Percentiles rank a stretch among this genome's conserved stretches.
Evolutionary conservation across 1,140 invertebrate species (phyloP).

Genomic region (Calephelis virginiensis): DNA sequence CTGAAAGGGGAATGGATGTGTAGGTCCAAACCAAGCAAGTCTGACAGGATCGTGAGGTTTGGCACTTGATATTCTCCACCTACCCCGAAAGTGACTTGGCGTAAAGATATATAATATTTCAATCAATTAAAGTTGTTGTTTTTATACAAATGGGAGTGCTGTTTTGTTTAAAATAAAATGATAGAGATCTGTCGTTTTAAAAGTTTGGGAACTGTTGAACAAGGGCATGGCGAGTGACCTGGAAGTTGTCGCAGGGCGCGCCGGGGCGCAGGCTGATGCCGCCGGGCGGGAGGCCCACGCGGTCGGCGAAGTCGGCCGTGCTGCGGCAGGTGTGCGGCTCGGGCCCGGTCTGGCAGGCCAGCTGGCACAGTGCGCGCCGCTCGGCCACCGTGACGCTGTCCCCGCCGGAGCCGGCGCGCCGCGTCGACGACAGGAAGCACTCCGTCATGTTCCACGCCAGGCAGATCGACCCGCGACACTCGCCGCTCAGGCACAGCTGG

Average conservation of each 20-base stretch:
- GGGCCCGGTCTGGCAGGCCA: conserved; percentile 95
- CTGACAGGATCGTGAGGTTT: too few relatives aligned
- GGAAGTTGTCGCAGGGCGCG: conserved; percentile 98
- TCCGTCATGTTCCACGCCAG: conserved; percentile 95
- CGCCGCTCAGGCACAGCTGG: conserved; percentile 94
- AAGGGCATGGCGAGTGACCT: conserved; percentile 77
- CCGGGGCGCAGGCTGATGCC: conserved; percentile 95
- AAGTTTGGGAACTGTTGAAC: too few relatives aligned
- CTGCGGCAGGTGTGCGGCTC: conserved; percentile 88
- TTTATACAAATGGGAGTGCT: too few relatives aligned
- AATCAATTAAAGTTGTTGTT: too few relatives aligned
- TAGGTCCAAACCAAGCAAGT: too few relatives aligned
- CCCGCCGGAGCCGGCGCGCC: conserved; percentile 83
- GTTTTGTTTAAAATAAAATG: too few relatives aligned
- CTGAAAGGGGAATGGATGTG: too few relatives aligned
- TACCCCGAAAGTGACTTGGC: too few relatives aligned
- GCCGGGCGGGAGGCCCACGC: conserved; percentile 87
- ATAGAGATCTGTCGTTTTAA: too few relatives aligned
- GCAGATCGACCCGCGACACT: conserved; percentile 97
- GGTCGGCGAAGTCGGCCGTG: conserved; percentile 89
- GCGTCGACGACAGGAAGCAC: conserved; percentile 95
- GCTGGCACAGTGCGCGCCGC: conserved; percentile 94
- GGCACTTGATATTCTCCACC: too few relatives aligned
- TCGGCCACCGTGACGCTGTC: conserved; percentile 76
- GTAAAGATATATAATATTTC: too few relatives aligned